Percentiles rank a stretch among this genome's conserved stretches.
These are phyloP conservation scores for Ophion slaviceki DNA, from an alignment of 2,888 invertebrate genomes.

Conservation along the genomic window DNA sequence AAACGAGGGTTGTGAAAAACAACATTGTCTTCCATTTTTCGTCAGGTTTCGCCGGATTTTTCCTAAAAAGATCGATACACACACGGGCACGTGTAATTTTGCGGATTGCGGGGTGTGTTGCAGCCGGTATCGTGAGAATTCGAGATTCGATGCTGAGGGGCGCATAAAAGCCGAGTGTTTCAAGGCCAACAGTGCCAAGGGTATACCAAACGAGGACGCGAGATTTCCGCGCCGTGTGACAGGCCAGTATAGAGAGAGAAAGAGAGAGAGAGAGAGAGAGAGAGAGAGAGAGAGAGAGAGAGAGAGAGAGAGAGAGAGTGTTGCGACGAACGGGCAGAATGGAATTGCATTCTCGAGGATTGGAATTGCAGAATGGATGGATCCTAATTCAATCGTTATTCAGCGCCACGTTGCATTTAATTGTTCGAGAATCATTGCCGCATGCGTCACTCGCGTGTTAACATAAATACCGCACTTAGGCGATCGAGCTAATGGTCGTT, in stretches of 20 bases:
- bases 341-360: not conserved
- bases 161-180: constrained; percentile 2
- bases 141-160: not conserved
- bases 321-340: not conserved
- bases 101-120: not conserved
- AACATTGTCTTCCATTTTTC: not conserved
- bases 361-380: not conserved
- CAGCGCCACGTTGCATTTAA: not conserved
- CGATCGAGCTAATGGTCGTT: not conserved
- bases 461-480: not conserved
- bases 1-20: not conserved
- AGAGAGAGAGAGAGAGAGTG: not conserved
- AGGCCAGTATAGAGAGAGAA: not conserved
- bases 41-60: not conserved
- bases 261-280: not conserved
- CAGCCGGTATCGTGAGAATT: constrained; percentile 22
- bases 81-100: not conserved
- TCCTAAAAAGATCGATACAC: not conserved
- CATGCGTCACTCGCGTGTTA: not conserved
- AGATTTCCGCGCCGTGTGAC: constrained; percentile 18
- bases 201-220: not conserved
- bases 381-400: constrained; percentile 5
- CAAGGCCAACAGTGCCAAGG: constrained; percentile 17
- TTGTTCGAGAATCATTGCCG: not conserved
- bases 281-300: not conserved